Percentiles rank a stretch among this genome's conserved stretches.
These are phyloP conservation scores for Sapayoa aenigma DNA, from an alignment of 2,113 vertebrate genomes.

Conservation along the genomic window DNA sequence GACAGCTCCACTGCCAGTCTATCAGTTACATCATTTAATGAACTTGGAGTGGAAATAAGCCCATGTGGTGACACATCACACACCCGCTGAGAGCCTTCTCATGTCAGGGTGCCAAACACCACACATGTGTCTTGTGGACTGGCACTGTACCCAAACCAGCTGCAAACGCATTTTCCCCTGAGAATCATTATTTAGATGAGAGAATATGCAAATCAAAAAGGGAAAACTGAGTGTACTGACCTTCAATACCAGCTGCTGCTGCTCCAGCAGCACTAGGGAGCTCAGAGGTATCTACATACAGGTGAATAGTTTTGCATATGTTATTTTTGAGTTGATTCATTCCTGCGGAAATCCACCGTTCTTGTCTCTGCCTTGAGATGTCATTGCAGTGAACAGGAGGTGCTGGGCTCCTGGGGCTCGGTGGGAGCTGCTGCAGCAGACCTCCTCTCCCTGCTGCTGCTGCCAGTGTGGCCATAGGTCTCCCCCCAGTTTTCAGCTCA, in stretches of 20 bases:
- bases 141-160: not conserved
- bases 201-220: not conserved
- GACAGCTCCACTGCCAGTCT: not conserved
- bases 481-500: not conserved
- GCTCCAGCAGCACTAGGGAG: not conserved
- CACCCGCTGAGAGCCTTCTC: not conserved
- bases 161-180: not conserved
- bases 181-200: not conserved
- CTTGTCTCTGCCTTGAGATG: not conserved
- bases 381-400: not conserved
- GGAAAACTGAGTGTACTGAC: not conserved
- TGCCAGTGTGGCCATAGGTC: accelerated
- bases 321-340: not conserved
- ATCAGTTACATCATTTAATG: not conserved
- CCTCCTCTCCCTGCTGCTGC: not conserved
- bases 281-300: not conserved
- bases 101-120: not conserved
- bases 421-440: not conserved
- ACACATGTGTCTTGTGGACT: accelerated
- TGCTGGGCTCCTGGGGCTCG: not conserved
- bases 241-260: not conserved
- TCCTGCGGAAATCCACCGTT: not conserved
- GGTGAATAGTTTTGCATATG: not conserved
- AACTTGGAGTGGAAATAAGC: not conserved
- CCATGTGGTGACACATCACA: not conserved